These are phyloP conservation scores for Ochotona princeps DNA, from an alignment of 2,113 vertebrate species.

Conservation along the genomic window DNA sequence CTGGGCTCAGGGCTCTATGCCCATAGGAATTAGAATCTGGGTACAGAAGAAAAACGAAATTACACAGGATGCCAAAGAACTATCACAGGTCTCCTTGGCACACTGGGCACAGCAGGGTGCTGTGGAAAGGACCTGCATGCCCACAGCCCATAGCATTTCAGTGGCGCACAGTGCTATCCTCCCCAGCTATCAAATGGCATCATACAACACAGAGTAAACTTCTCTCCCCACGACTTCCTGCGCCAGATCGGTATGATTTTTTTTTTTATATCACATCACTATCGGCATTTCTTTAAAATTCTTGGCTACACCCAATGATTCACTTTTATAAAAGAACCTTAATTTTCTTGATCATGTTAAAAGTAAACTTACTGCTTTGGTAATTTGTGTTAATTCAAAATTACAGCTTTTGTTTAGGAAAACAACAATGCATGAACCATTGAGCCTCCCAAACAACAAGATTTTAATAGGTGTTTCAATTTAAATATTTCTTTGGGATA, in stretches of 20 bases:
- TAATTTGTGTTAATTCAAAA: background rate
- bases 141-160: background rate
- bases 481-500: background rate
- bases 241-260: rapidly evolving
- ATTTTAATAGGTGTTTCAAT: background rate
- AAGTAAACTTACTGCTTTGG: background rate
- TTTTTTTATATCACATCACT: too few species aligned
- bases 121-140: rapidly evolving
- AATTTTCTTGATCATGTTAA: background rate
- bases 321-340: background rate
- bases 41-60: background rate
- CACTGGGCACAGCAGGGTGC: rapidly evolving
- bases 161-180: background rate
- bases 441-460: background rate
- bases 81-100: rapidly evolving
- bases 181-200: rapidly evolving
- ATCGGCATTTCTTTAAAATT: too few species aligned
- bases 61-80: background rate
- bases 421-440: background rate
- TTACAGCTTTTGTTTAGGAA: background rate
- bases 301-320: background rate
- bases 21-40: background rate
- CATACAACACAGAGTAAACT: rapidly evolving
- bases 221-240: rapidly evolving
- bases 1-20: background rate